Base-by-base conservation (phyloP, 2,113 vertebrate genomes). In the Agelaius tricolor region DNA sequence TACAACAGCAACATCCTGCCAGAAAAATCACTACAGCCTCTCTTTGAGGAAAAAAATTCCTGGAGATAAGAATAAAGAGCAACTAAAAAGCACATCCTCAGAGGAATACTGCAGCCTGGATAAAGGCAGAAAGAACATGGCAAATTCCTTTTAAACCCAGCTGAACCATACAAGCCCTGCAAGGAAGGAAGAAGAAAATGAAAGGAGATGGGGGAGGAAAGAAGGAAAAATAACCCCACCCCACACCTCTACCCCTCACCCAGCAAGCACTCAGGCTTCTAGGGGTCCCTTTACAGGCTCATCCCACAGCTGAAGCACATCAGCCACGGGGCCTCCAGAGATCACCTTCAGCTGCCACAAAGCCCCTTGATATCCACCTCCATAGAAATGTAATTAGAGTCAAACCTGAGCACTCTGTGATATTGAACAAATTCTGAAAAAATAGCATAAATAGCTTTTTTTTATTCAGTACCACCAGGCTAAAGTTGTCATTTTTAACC, bases 11-110 rank as follows among this genome's bases (percentile, higher is more conserved):
- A 49, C 4, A 11, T 47, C 78, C 87, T 86, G 71, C 71, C 63
- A 90, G 84, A 91, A 94, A 87, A 91, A 83, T 75, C 82, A 74
- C 47, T 44, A 19, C 61, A 67, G 51, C 9, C 5, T 20, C 51
- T 68, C 59, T 91, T 69, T 72, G 39, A 86, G 47, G n/a, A 77
- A 55, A 55, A 79, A 57, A 76, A 51, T 7, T 83, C 65, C 68
- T 92, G 41, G 55, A 94, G 80, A 78, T 67, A 78, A 91, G 43
- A 95, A 81, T 41, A 93, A 94, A 94, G 61, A 92, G 41, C 21
- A 84, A 31, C 65, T 81, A 62, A 81, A 93, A 92, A 74, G 37
- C 44, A 43, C 6, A 13, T 75, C 66, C 61, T 87, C n/a, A 46
- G 65, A 89, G n/a, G 39, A 37, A 35, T 10, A 47, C n/a, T 43